phyloP scores from a whole-genome alignment of 2,113 vertebrate genomes.

The Sylvilagus bachmani region DNA sequence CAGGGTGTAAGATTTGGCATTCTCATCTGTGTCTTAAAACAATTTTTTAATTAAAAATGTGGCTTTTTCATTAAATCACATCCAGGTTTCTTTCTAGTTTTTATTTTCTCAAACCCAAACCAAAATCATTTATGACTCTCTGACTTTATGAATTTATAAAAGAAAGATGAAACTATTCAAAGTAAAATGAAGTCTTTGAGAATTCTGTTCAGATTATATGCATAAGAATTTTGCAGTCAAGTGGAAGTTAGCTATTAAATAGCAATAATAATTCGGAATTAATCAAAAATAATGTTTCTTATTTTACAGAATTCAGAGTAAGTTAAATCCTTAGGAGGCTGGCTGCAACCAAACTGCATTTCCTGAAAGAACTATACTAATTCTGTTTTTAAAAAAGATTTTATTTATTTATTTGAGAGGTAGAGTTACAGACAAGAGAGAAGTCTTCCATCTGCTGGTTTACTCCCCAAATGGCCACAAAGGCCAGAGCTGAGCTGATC shows the following conservation, averaged over 20 bases:
- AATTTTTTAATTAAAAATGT: background rate
- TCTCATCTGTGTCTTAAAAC: slow-evolving; percentile 3
- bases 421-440: too few species aligned
- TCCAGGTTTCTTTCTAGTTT: slow-evolving; percentile 20
- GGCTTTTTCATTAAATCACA: slow-evolving; percentile 35
- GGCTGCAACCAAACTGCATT: background rate
- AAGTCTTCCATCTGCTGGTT: too few species aligned
- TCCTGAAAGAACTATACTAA: background rate
- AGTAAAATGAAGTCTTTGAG: slow-evolving; percentile 29
- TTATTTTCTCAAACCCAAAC: slow-evolving; percentile 32
- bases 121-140: slow-evolving; percentile 34
- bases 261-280: background rate
- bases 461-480: too few species aligned
- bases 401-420: too few species aligned
- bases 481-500: too few species aligned
- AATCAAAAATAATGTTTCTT: slow-evolving; percentile 40
- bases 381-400: background rate
- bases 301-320: slow-evolving; percentile 29
- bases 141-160: slow-evolving; percentile 65
- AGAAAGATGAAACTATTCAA: slow-evolving; percentile 40
- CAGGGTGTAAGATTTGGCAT: background rate
- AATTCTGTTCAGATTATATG: background rate
- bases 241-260: background rate
- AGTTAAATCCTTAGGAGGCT: background rate
- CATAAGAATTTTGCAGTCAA: background rate